Percentiles rank a stretch among this genome's conserved stretches.
phyloP scores from a whole-genome alignment of 2,797 vertebrate genomes.

The Emydoidea blandingii region DNA sequence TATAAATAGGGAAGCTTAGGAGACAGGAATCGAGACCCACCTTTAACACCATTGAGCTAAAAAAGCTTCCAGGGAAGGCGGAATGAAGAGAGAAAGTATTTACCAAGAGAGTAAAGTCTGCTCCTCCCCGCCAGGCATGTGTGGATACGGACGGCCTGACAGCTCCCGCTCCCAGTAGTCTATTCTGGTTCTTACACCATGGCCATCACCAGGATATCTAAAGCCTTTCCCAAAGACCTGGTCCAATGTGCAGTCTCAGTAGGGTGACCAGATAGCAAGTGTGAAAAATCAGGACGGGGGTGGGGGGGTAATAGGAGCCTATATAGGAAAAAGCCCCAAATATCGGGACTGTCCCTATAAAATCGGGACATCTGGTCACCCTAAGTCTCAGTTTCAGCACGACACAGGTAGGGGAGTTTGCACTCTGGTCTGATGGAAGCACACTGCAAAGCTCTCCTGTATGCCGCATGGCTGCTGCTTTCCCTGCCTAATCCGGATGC shows the following conservation, averaged over 20 bases:
- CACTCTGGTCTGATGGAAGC: not conserved
- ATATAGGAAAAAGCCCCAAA: too few species aligned
- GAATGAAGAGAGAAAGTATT: not conserved
- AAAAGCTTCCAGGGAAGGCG: not conserved
- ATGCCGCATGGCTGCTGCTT: not conserved
- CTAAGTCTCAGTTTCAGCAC: not conserved
- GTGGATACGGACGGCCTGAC: not conserved
- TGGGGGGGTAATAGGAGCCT: too few species aligned
- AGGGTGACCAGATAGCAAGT: too few species aligned
- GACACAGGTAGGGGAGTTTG: not conserved
- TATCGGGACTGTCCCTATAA: too few species aligned
- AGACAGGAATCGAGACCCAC: not conserved
- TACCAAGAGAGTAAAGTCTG: not conserved
- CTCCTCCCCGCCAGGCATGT: not conserved
- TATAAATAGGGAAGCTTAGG: not conserved
- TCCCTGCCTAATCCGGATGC: not conserved
- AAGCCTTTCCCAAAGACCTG: not conserved
- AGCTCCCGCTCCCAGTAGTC: not conserved
- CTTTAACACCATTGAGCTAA: not conserved
- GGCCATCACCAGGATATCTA: not conserved
- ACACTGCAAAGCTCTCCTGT: not conserved
- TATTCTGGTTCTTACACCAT: not conserved
- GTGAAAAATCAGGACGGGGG: too few species aligned
- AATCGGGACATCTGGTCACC: too few species aligned
- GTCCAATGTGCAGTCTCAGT: not conserved